phyloP scores from a whole-genome alignment of 2,113 vertebrate species.

The Podiceps cristatus region DNA sequence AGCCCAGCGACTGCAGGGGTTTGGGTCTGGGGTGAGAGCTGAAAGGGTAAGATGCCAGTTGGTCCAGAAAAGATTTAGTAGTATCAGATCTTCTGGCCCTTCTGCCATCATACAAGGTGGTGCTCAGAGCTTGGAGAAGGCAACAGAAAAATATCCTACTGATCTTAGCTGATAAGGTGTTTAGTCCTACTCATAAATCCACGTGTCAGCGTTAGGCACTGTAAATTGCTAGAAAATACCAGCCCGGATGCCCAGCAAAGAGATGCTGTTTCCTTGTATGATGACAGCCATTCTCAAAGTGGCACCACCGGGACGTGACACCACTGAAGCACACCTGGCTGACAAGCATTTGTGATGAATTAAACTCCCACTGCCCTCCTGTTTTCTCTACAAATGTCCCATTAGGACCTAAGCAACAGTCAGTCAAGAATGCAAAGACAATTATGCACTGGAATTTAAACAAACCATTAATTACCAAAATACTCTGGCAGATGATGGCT shows the following conservation, averaged over 20 bases:
- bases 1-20: neutral
- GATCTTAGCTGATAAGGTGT: neutral
- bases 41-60: neutral
- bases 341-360: neutral
- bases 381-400: neutral
- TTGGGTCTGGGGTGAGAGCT: neutral
- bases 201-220: fast-evolving
- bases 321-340: neutral
- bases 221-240: neutral
- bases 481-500: conserved; percentile 43
- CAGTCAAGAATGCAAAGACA: neutral
- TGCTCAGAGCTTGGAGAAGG: neutral
- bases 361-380: neutral
- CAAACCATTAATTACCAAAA: conserved; percentile 62
- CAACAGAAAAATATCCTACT: neutral
- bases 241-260: neutral
- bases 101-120: neutral
- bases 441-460: conserved; percentile 28
- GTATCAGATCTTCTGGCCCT: neutral
- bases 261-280: neutral
- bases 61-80: neutral
- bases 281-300: neutral
- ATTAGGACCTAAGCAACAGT: conserved; percentile 21
- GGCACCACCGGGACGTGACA: neutral
- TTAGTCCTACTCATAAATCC: neutral